Evolutionary conservation across 2,888 invertebrate species (phyloP).

Genomic region (Bombylius major): DNA sequence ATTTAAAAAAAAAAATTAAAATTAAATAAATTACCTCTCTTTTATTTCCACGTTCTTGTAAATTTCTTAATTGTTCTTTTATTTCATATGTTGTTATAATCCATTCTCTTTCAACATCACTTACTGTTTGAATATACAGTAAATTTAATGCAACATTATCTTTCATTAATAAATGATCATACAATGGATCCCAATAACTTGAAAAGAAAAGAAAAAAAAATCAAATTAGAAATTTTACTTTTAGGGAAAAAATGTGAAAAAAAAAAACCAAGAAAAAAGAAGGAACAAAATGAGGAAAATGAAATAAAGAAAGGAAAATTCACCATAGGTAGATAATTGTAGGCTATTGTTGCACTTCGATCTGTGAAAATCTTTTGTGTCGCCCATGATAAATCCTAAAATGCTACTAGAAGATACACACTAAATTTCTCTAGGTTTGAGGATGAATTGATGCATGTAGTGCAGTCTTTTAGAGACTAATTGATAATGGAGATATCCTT

Average conservation of each 20-base stretch:
- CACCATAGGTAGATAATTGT: neutral
- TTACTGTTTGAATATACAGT: conserved; percentile 74
- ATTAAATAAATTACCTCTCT: conserved; percentile 47
- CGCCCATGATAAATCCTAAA: too few relatives aligned
- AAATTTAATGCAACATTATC: conserved; percentile 75
- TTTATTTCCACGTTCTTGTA: conserved; percentile 68
- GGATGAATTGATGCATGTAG: too few relatives aligned
- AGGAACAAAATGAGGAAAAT: neutral
- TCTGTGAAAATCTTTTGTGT: neutral
- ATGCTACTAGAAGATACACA: too few relatives aligned
- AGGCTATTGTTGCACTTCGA: too few relatives aligned
- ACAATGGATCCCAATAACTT: conserved; percentile 81
- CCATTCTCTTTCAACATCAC: conserved; percentile 82
- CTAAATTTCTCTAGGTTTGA: too few relatives aligned
- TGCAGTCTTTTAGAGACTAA: too few relatives aligned
- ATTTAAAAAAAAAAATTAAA: neutral
- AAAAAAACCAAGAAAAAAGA: neutral
- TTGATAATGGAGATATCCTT: too few relatives aligned
- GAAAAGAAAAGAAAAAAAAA: conserved; percentile 19
- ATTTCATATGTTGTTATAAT: conserved; percentile 58
- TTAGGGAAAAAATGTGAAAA: too few relatives aligned
- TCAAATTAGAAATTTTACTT: too few relatives aligned
- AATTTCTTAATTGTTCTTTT: conserved; percentile 51
- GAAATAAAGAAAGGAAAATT: neutral
- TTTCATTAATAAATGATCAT: conserved; percentile 69